Percentiles rank a stretch among this genome's conserved stretches.
phyloP scores from a whole-genome alignment of 2,797 vertebrate genomes.

The Sebastes diaconus region DNA sequence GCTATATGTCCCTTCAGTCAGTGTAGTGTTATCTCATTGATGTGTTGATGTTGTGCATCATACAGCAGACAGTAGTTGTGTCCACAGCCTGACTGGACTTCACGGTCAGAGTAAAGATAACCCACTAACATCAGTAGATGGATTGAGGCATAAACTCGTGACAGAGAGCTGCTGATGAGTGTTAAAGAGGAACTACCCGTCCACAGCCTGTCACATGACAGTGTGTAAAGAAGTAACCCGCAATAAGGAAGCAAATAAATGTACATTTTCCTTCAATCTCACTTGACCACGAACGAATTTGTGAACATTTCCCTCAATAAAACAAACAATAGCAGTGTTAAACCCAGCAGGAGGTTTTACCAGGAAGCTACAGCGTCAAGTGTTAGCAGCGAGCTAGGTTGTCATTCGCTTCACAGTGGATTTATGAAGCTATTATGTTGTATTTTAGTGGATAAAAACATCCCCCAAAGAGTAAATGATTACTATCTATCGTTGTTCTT shows the following conservation, averaged over 20 bases:
- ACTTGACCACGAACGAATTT: not conserved
- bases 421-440: fast-evolving
- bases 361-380: not conserved
- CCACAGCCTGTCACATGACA: constrained; percentile 59
- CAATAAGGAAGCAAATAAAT: not conserved
- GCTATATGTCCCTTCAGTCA: not conserved
- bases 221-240: not conserved
- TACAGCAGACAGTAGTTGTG: not conserved
- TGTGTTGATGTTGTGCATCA: not conserved
- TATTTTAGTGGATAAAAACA: fast-evolving
- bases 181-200: constrained; percentile 49
- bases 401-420: not conserved
- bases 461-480: fast-evolving
- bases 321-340: not conserved
- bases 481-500: fast-evolving
- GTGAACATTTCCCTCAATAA: not conserved
- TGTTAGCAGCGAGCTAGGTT: constrained; percentile 20
- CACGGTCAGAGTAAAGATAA: not conserved
- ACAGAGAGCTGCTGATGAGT: constrained; percentile 31
- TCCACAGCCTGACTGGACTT: not conserved
- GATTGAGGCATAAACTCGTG: constrained; percentile 55
- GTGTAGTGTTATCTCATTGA: not conserved
- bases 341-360: too few species aligned
- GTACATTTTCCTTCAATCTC: not conserved
- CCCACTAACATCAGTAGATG: not conserved